Base-by-base conservation (phyloP, 92 coral and sea anemone species). In the Zoanthus solanderi region DNA sequence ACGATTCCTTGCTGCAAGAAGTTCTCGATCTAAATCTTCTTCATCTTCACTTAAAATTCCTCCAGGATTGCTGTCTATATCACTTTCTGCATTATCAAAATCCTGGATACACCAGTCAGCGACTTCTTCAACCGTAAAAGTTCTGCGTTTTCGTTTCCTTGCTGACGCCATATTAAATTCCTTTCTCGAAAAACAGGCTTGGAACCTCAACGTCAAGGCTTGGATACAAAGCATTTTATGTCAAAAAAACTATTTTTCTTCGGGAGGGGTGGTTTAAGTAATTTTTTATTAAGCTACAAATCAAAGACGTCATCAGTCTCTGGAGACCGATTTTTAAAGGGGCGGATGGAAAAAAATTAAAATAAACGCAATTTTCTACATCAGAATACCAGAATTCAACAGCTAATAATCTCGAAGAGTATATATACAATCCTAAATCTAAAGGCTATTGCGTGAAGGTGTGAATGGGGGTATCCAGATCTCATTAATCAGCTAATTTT, bases 131-230 rank as follows among this genome's bases (percentile, higher is more conserved):
- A 29, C 42, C 18, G 79, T 46, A 75, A 75, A 44, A 75, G 79
- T 46, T 75, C 60, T 75, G 79, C 44, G 79, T 75, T 58, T 45
- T 75, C 61, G 14, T 52, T 47, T 52, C 18, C 79, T 75, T 75
- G n/a, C 79, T 14, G 79, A 75, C n/a, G 58, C 79, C 60, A 75
- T 74, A 42, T 75, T 75, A 7, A 30, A 15, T 47, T 75, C 16
- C 60, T 75, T 23, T 75, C 79, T 42, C 60, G 78, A 74, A 67
- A 67, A 67, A 67, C 73, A 67, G 42, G 73, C 44, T 23, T 67
- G 44, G 73, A 67, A 65, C 71, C 71, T 17, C 71, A 28, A 28
- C 31, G 14, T 65, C 71, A 65, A 65, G 71, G 31, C 71, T 65
- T 65, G 71, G 71, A 65, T 65, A 17, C 71, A 65, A 65, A 65